Evolutionary conservation across 2,888 invertebrate species (phyloP).

Genomic region (Petrolisthes manimaculis): DNA sequence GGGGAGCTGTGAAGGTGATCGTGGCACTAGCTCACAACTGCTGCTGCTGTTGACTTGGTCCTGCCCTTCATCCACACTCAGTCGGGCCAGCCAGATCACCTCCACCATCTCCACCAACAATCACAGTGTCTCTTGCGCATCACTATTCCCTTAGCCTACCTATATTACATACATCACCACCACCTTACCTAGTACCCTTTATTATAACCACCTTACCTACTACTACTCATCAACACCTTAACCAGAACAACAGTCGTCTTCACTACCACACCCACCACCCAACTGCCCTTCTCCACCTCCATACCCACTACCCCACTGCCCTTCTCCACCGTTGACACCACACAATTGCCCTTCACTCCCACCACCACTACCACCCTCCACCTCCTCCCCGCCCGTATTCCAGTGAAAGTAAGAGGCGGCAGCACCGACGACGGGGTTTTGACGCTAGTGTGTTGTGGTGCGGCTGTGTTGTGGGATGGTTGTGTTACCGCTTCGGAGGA

Average conservation of each 20-base stretch:
- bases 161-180: neutral
- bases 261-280: neutral
- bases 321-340: neutral
- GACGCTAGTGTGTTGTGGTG: slow-evolving; percentile 4
- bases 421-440: neutral
- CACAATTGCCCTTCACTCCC: neutral
- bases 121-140: too few relatives aligned
- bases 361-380: neutral
- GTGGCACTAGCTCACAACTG: slow-evolving; percentile 5
- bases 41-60: neutral
- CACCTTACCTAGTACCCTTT: neutral
- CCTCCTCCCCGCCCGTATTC: neutral
- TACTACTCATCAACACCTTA: neutral
- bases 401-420: slow-evolving; percentile 8
- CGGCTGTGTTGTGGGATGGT: slow-evolving; percentile 16
- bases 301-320: neutral
- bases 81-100: too few relatives aligned
- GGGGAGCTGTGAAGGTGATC: slow-evolving; percentile 13
- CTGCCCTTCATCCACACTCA: neutral
- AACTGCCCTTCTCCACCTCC: neutral
- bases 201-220: neutral
- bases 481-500: neutral
- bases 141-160: neutral
- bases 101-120: too few relatives aligned
- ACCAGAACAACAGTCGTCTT: neutral